Percentiles rank a stretch among this genome's conserved stretches.
phyloP scores from a whole-genome alignment of 2,888 invertebrate genomes.

The Tillus elongatus region DNA sequence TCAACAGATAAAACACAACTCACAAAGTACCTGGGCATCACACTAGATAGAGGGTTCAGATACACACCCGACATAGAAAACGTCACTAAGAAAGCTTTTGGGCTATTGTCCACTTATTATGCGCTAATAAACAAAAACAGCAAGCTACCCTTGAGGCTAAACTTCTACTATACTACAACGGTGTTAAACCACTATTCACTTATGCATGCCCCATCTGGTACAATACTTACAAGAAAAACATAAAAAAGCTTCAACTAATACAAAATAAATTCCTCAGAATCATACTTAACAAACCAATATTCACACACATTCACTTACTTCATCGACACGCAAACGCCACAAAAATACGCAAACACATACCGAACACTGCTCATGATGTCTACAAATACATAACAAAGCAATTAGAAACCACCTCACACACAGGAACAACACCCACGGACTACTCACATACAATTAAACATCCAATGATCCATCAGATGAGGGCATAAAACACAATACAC shows the following conservation, averaged over 20 bases:
- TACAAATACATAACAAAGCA: too few species aligned
- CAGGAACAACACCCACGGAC: too few species aligned
- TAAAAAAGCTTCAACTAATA: slow-evolving; percentile 3
- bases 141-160: slow-evolving; percentile 5
- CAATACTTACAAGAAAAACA: slow-evolving; percentile 5
- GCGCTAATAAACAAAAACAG: slow-evolving; percentile 9
- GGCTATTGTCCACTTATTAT: background rate
- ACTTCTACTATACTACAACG: slow-evolving; percentile 1
- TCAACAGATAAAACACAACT: background rate
- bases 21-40: slow-evolving; percentile 8
- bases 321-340: too few species aligned
- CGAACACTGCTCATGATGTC: too few species aligned
- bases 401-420: too few species aligned
- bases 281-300: too few species aligned
- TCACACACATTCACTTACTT: too few species aligned
- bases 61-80: background rate
- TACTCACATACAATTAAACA: too few species aligned
- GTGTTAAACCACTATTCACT: slow-evolving; percentile 4
- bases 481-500: too few species aligned
- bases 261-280: slow-evolving; percentile 9
- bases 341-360: too few species aligned
- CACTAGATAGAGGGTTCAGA: slow-evolving; percentile 5
- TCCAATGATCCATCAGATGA: too few species aligned
- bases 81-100: background rate
- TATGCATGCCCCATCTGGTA: slow-evolving; percentile 7